phyloP scores from a whole-genome alignment of 2,113 vertebrate species.

The Rhadina sibilatrix region DNA sequence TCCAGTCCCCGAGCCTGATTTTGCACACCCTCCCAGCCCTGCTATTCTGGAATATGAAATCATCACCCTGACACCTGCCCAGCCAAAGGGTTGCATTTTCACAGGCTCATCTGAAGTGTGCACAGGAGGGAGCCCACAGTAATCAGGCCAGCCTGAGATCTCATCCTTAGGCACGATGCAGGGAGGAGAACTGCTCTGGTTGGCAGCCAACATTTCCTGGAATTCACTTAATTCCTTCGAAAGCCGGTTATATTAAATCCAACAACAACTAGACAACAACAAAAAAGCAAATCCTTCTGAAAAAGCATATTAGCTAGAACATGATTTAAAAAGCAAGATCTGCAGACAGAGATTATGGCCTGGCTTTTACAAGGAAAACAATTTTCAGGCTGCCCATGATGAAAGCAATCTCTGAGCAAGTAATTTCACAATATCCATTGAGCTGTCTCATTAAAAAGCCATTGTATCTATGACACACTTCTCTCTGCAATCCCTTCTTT shows the following conservation, averaged over 20 bases:
- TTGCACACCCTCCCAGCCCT: not conserved
- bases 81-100: not conserved
- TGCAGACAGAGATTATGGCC: constrained; percentile 35
- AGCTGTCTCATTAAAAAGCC: constrained; percentile 58
- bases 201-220: constrained; percentile 18
- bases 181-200: not conserved
- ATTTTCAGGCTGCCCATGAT: constrained; percentile 29
- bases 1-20: not conserved
- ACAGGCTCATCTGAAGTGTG: not conserved
- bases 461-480: constrained; percentile 18
- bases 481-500: not conserved
- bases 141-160: not conserved
- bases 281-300: constrained; percentile 40
- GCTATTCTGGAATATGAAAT: not conserved
- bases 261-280: constrained; percentile 29
- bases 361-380: constrained; percentile 56
- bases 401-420: constrained; percentile 50
- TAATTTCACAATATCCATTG: constrained; percentile 59
- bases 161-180: not conserved
- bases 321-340: constrained; percentile 55
- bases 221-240: constrained; percentile 51
- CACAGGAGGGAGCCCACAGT: not conserved
- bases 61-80: not conserved
- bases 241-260: constrained; percentile 45
- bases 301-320: constrained; percentile 50